Percentiles rank a stretch among this genome's conserved stretches.
Evolutionary conservation across 2,113 vertebrate species (phyloP).

Genomic region (Aptenodytes patagonicus): DNA sequence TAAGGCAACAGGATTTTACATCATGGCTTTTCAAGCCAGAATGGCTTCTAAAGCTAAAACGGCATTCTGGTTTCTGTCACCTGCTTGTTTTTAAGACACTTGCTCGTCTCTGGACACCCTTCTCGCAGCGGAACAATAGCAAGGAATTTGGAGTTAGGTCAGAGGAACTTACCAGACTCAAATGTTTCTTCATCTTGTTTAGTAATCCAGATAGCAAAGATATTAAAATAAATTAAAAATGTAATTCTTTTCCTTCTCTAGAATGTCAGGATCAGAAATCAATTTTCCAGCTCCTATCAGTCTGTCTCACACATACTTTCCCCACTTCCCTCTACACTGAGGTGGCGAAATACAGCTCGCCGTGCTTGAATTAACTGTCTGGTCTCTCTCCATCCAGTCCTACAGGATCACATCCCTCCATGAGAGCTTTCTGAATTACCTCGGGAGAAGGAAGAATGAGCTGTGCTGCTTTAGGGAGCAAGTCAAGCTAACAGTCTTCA

Average conservation of each 20-base stretch:
- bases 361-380: background rate
- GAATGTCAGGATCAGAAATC: background rate
- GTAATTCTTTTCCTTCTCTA: background rate
- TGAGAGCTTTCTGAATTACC: background rate
- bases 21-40: background rate
- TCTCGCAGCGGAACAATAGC: background rate
- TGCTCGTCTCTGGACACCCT: background rate
- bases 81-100: background rate
- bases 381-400: background rate
- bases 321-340: background rate
- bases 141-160: background rate
- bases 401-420: background rate
- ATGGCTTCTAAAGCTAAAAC: background rate
- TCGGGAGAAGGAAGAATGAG: background rate
- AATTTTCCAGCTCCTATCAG: background rate
- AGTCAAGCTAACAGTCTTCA: background rate
- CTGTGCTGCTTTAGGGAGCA: background rate
- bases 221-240: constrained; percentile 26
- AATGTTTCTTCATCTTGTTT: constrained; percentile 90
- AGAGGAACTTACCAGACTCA: constrained; percentile 90
- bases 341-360: background rate
- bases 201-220: constrained; percentile 46
- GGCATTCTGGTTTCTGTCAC: background rate
- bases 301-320: background rate
- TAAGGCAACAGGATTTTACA: background rate